Percentiles rank a stretch among this genome's conserved stretches.
phyloP scores from a whole-genome alignment of 2,888 invertebrate species.

The Himalopsyche tibetana region DNA sequence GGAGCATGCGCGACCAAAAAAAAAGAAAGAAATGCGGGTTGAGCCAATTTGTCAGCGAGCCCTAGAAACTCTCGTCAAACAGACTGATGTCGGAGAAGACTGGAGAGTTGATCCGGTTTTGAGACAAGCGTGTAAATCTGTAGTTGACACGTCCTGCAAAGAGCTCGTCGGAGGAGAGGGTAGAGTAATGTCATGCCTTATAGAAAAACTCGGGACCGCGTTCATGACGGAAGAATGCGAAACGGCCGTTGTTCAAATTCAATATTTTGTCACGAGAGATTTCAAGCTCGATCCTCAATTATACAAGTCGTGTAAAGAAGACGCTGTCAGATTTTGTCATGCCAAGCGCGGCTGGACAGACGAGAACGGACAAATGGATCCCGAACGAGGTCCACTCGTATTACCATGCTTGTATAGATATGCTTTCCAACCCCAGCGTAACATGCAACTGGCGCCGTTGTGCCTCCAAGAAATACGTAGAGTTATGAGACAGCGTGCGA shows the following conservation, averaged over 20 bases:
- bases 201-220: conserved; percentile 91
- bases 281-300: conserved; percentile 94
- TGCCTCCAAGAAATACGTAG: conserved; percentile 89
- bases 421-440: conserved; percentile 76
- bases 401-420: conserved; percentile 93
- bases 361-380: conserved; percentile 80
- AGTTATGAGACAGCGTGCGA: conserved; percentile 94
- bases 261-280: conserved; percentile 97
- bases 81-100: conserved; percentile 95
- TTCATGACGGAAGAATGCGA: conserved; percentile 94
- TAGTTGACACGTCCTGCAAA: conserved; percentile 87
- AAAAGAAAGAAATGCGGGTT: conserved; percentile 81
- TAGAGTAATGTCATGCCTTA: conserved; percentile 93
- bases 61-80: conserved; percentile 87
- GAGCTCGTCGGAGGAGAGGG: conserved; percentile 86
- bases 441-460: conserved; percentile 76
- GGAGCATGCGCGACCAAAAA: conserved; percentile 86
- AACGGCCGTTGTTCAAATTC: conserved; percentile 93
- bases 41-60: conserved; percentile 85
- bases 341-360: conserved; percentile 87
- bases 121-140: conserved; percentile 89
- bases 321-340: conserved; percentile 89
- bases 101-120: conserved; percentile 96
- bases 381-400: conserved; percentile 88
- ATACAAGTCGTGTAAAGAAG: conserved; percentile 91